Percentiles rank a stretch among this genome's conserved stretches.
Conservation (phyloP, 2,113 vertebrate genomes). For the Sebastes schlegelii region DNA sequence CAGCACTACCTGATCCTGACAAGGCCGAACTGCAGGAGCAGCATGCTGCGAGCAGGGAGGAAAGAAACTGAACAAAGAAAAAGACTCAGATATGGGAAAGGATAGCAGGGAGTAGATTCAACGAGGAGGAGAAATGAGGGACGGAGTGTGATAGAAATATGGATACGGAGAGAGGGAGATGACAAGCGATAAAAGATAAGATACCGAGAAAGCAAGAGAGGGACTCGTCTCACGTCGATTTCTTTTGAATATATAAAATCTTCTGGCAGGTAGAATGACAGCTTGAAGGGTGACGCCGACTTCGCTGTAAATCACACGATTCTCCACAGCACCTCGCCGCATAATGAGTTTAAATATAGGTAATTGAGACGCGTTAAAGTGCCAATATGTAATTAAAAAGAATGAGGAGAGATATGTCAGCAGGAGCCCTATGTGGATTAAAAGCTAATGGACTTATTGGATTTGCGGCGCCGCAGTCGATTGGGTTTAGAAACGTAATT, state of each 20-base stretch:
- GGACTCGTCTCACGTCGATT: constrained; percentile 9
- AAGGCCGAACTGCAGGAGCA: constrained; percentile 37
- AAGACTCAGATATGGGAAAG: constrained; percentile 28
- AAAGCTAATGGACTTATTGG: constrained; percentile 30
- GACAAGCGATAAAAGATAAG: constrained; percentile 22
- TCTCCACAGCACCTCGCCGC: constrained; percentile 28
- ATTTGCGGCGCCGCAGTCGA: constrained; percentile 1
- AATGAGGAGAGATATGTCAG: background rate
- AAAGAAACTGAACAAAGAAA: constrained; percentile 40
- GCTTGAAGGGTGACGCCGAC: constrained; percentile 18
- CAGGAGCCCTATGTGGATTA: constrained; percentile 10
- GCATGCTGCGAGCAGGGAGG: constrained; percentile 16
- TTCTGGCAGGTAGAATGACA: constrained; percentile 52
- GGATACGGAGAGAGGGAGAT: constrained; percentile 6
- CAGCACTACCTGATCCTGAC: constrained; percentile 59
- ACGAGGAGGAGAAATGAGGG: constrained; percentile 14
- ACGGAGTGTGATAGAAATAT: constrained; percentile 15
- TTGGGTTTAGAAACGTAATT: constrained; percentile 30
- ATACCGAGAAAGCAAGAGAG: constrained; percentile 27
- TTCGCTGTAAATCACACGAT: constrained; percentile 51
- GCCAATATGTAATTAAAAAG: constrained; percentile 49
- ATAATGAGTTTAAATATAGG: constrained; percentile 50
- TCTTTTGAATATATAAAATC: constrained; percentile 48
- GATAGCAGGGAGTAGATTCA: constrained; percentile 1
- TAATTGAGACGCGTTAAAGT: constrained; percentile 7